A percentile compares a stretch with the other conserved stretches of the same genome.
Evolutionary conservation across 2,113 vertebrate species (phyloP).

Genomic region (Chelonoidis abingdonii): DNA sequence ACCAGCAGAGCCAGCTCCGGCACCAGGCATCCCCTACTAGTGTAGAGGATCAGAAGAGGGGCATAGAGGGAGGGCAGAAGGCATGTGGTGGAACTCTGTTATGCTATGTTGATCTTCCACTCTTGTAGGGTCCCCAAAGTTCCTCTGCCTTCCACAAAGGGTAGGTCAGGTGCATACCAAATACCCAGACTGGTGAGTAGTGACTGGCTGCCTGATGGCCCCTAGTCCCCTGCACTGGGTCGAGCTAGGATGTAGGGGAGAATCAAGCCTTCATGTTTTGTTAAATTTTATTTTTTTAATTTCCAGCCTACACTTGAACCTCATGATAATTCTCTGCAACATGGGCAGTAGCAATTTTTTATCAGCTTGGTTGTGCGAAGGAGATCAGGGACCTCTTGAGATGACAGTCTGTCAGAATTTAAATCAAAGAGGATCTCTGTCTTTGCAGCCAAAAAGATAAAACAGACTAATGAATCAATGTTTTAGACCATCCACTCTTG

Average conservation of each 20-base stretch:
- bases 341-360: slow-evolving; percentile 33
- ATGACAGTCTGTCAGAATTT: slow-evolving; percentile 66
- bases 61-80: accelerated
- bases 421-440: slow-evolving; percentile 70
- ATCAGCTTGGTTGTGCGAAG: slow-evolving; percentile 59
- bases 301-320: slow-evolving; percentile 46
- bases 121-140: neutral
- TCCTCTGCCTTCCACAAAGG: neutral
- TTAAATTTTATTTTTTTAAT: slow-evolving; percentile 35
- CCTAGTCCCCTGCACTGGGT: neutral
- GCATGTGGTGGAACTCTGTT: neutral
- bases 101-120: accelerated
- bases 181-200: neutral
- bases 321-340: slow-evolving; percentile 61
- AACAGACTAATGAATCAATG: slow-evolving; percentile 78
- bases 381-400: slow-evolving; percentile 69
- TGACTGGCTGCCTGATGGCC: neutral
- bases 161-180: neutral
- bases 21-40: neutral
- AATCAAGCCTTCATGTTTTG: neutral
- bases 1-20: neutral
- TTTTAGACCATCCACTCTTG: slow-evolving; percentile 60
- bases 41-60: too few relatives aligned
- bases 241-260: neutral
- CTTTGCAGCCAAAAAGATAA: slow-evolving; percentile 73